Evolutionary conservation across 2,888 invertebrate species (phyloP).

Genomic region (Macrophya annulata): DNA sequence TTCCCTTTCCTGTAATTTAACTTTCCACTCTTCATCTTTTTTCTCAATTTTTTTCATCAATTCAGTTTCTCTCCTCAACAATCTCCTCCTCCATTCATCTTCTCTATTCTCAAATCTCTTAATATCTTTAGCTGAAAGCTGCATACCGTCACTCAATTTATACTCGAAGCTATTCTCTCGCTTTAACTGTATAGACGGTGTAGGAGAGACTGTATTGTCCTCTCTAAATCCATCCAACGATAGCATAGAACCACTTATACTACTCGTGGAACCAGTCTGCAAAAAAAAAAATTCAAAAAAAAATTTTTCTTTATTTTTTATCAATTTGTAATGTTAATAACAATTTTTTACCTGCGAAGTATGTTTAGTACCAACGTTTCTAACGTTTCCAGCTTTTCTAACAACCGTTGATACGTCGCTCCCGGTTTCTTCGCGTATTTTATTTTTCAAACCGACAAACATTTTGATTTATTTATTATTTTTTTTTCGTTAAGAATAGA

Average conservation of each 20-base stretch:
- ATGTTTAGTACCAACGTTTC: constrained; percentile 74
- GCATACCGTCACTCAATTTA: constrained; percentile 76
- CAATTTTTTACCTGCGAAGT: constrained; percentile 73
- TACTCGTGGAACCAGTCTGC: constrained; percentile 77
- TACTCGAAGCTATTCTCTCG: constrained; percentile 79
- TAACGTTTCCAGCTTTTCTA: constrained; percentile 74
- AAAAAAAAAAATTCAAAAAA: not conserved
- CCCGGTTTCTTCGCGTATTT: constrained; percentile 94
- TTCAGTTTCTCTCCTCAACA: constrained; percentile 83
- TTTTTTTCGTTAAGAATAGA: not conserved
- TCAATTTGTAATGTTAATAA: not conserved
- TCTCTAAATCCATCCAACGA: constrained; percentile 76
- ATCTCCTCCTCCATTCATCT: constrained; percentile 75
- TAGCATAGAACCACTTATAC: constrained; percentile 77
- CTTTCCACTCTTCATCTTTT: constrained; percentile 77
- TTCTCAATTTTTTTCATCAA: constrained; percentile 79
- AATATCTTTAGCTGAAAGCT: constrained; percentile 74
- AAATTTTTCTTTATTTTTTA: not conserved
- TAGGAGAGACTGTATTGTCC: constrained; percentile 70
- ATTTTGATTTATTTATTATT: constrained; percentile 78
- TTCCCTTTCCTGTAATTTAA: constrained; percentile 83
- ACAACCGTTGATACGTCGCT: constrained; percentile 85
- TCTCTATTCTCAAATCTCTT: constrained; percentile 75
- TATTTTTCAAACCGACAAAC: constrained; percentile 94
- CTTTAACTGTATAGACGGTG: constrained; percentile 67